Conservation (phyloP, 1,140 invertebrate genomes). For the Sarcophaga peregrina region DNA sequence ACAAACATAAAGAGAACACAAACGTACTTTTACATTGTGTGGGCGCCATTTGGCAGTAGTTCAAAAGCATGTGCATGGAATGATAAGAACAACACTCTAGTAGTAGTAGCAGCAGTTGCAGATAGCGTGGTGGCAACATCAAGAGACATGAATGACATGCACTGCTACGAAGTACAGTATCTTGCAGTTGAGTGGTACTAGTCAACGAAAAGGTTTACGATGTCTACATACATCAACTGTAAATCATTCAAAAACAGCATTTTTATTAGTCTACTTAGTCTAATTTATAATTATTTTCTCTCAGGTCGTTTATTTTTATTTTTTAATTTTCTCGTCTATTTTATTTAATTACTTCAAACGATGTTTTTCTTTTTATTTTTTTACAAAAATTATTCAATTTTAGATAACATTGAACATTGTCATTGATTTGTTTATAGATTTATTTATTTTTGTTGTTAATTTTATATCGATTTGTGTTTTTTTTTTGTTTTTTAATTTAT, state of each 20-base stretch:
- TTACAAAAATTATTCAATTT: neutral
- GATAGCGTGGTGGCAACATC: neutral
- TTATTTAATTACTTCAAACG: neutral
- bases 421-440: slow-evolving; percentile 12
- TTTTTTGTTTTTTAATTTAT: neutral
- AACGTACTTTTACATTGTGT: slow-evolving; percentile 1
- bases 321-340: slow-evolving; percentile 13
- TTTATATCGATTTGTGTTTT: slow-evolving; percentile 29
- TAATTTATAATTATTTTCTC: too few species aligned
- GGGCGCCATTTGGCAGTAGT: slow-evolving; percentile 28
- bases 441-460: neutral
- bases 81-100: neutral
- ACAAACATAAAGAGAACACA: neutral
- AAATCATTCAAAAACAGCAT: slow-evolving; percentile 31
- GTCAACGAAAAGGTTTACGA: neutral
- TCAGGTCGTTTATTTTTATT: neutral
- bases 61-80: slow-evolving; percentile 2
- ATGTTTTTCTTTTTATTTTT: neutral
- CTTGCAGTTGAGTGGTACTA: neutral
- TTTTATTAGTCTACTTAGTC: neutral
- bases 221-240: neutral
- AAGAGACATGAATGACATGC: neutral
- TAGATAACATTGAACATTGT: slow-evolving; percentile 32
- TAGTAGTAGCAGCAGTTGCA: neutral
- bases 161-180: neutral